Percentiles rank a stretch among this genome's conserved stretches.
These are phyloP conservation scores for Rallus crepitans DNA, from an alignment of 2,797 vertebrate genomes.

Conservation along the genomic window DNA sequence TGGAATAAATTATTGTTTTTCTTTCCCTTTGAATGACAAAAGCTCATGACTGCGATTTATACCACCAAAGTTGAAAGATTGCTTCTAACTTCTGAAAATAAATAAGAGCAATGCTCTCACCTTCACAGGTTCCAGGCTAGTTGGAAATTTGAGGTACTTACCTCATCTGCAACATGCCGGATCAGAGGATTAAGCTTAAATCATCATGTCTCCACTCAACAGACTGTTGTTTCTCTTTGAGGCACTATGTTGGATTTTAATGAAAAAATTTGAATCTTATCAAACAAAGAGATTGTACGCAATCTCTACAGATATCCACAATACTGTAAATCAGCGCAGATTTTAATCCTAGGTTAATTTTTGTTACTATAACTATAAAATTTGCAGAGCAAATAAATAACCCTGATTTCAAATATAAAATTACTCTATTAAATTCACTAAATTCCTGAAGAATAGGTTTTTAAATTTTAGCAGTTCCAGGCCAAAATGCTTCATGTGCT, in stretches of 20 bases:
- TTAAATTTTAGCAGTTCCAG: neutral
- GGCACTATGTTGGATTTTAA: neutral
- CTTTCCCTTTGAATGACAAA: neutral
- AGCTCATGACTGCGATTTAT: neutral
- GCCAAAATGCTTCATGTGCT: neutral
- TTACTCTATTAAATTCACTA: neutral
- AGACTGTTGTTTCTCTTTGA: neutral
- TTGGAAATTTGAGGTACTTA: neutral
- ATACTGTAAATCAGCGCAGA: neutral
- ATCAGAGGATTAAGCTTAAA: neutral
- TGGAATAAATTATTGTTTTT: slow-evolving; percentile 9
- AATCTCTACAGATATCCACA: neutral
- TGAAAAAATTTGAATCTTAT: neutral
- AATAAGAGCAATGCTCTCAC: neutral
- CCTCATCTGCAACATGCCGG: neutral
- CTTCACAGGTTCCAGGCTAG: neutral
- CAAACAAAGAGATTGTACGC: neutral
- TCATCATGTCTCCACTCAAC: neutral
- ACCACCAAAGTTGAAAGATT: neutral
- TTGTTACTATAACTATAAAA: neutral
- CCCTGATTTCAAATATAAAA: neutral
- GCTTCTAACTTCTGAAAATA: neutral
- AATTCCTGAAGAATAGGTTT: neutral
- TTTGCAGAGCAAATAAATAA: neutral
- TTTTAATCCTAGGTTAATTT: neutral